Conservation (phyloP, 2,888 invertebrate species). For the Xestia c-nigrum region DNA sequence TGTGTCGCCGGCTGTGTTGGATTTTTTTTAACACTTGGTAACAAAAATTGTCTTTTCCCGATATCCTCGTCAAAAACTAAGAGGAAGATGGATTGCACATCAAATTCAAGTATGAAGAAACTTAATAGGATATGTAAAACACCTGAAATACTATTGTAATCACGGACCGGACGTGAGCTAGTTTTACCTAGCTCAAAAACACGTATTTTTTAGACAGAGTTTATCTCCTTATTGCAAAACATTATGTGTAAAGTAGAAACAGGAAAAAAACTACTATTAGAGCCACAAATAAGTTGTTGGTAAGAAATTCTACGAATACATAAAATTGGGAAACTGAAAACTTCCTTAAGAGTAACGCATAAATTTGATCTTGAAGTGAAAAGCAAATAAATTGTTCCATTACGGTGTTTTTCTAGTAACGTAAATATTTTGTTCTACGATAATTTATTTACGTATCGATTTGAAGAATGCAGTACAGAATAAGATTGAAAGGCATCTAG, state of each 20-base stretch:
- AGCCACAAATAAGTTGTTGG: neutral
- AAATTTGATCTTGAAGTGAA: conserved; percentile 24
- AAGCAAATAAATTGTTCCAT: conserved; percentile 50
- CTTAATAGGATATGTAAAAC: neutral
- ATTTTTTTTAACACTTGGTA: neutral
- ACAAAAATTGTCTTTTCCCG: neutral
- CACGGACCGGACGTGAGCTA: neutral
- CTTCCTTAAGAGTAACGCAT: conserved; percentile 21
- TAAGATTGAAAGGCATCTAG: conserved; percentile 11
- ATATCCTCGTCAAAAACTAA: neutral
- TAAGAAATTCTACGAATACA: conserved; percentile 34
- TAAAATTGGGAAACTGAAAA: conserved; percentile 10
- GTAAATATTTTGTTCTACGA: conserved; percentile 66
- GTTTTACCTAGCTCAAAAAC: conserved; percentile 1
- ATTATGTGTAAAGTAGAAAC: neutral
- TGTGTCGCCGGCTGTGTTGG: too few relatives aligned
- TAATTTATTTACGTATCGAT: conserved; percentile 43
- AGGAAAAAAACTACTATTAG: conserved; percentile 15
- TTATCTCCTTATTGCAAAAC: conserved; percentile 14
- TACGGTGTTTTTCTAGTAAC: conserved; percentile 46
- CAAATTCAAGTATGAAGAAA: neutral
- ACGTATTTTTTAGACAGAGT: conserved; percentile 11
- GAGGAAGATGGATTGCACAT: neutral
- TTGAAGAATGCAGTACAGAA: conserved; percentile 40
- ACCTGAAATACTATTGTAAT: conserved; percentile 1